phyloP scores from a whole-genome alignment of 1,140 invertebrate genomes.

The Pteromalus puparum region DNA sequence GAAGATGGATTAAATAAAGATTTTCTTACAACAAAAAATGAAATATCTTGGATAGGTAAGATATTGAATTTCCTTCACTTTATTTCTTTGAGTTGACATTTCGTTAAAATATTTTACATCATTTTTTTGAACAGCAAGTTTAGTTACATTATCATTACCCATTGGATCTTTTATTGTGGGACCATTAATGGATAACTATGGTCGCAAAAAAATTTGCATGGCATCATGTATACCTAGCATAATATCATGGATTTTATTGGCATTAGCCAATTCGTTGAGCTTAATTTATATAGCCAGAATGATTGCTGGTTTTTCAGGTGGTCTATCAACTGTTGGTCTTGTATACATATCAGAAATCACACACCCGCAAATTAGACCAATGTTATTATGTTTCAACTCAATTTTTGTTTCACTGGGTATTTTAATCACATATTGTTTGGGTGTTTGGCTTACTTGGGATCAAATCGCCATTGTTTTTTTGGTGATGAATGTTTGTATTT shows the following conservation, averaged over 20 bases:
- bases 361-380: slow-evolving; percentile 74
- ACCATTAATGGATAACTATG: slow-evolving; percentile 80
- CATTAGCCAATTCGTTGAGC: slow-evolving; percentile 65
- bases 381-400: slow-evolving; percentile 77
- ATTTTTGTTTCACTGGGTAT: slow-evolving; percentile 78
- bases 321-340: slow-evolving; percentile 74
- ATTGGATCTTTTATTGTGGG: slow-evolving; percentile 76
- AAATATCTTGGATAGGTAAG: slow-evolving; percentile 77
- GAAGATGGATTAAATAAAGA: slow-evolving; percentile 69
- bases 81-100: neutral
- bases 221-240: slow-evolving; percentile 76
- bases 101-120: slow-evolving; percentile 53
- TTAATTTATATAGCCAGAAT: slow-evolving; percentile 74
- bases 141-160: slow-evolving; percentile 76
- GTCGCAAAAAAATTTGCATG: slow-evolving; percentile 78
- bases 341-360: slow-evolving; percentile 79
- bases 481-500: slow-evolving; percentile 63
- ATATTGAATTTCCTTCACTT: slow-evolving; percentile 9
- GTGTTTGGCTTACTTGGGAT: slow-evolving; percentile 73
- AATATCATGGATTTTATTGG: slow-evolving; percentile 78
- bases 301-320: slow-evolving; percentile 75
- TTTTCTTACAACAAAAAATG: slow-evolving; percentile 51
- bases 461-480: slow-evolving; percentile 72
- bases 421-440: slow-evolving; percentile 74
- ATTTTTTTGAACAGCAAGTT: slow-evolving; percentile 72